A percentile compares a stretch with the other conserved stretches of the same genome.
phyloP scores from a whole-genome alignment of 2,888 invertebrate genomes.

The Oscheius sp. region DNA sequence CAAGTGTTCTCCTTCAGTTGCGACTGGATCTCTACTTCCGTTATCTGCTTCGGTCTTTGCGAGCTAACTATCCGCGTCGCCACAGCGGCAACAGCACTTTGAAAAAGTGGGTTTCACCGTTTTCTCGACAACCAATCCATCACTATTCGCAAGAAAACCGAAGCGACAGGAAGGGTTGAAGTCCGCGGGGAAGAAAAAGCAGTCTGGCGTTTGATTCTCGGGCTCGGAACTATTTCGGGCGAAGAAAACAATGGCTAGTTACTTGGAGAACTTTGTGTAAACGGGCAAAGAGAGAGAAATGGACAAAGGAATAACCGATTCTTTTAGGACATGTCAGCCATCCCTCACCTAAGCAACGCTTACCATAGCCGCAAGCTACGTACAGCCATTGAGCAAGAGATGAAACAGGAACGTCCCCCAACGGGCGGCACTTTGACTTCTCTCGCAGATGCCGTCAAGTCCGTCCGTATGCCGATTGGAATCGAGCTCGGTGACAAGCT shows the following conservation, averaged over 20 bases:
- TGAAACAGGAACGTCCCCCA: background rate
- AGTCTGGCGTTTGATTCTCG: background rate
- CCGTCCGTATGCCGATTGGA: constrained; percentile 11
- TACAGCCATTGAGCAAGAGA: constrained; percentile 22
- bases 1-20: constrained; percentile 39
- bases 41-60: constrained; percentile 67
- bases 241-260: constrained; percentile 6
- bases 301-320: background rate
- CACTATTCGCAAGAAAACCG: background rate
- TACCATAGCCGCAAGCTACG: constrained; percentile 39
- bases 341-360: constrained; percentile 54
- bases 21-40: constrained; percentile 63
- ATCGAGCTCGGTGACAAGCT: constrained; percentile 14
- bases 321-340: constrained; percentile 49
- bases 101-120: constrained; percentile 5
- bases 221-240: too few relatives aligned
- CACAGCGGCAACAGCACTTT: constrained; percentile 43
- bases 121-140: background rate
- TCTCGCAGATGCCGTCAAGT: constrained; percentile 12
- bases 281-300: background rate
- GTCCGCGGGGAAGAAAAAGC: too few relatives aligned
- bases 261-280: background rate
- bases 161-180: background rate
- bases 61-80: constrained; percentile 62
- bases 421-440: background rate